Evolutionary conservation across 2,888 invertebrate species (phyloP), one percentile per base, ranked within the genome.

Genomic region (Cantharis nigra): DNA sequence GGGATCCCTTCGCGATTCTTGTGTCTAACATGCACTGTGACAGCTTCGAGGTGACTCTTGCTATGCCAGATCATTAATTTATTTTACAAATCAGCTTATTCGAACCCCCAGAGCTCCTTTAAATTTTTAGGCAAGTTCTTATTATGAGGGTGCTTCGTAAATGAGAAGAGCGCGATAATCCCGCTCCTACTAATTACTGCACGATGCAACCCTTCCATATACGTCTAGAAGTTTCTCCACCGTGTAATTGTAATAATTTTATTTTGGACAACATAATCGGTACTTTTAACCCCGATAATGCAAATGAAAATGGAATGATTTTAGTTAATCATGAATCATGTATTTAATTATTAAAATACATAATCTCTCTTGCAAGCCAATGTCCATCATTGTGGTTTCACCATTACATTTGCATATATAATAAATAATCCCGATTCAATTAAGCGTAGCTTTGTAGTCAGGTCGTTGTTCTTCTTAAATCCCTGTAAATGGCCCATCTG

Each of bases 81-180:
- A 87, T 88, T 88, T 88, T 87, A 87, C 87, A 88, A 88, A 88
- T 88, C 88, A 88, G 88, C 88, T 88, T 88, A 88, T 85, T 86
- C 85, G 85, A 85, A 85, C 86, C 87, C 86, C 85, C 85, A 83
- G 84, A 85, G 85, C 84, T 83, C 83, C 83, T 86, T 86, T 84
- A 84, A 84, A 86, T 87, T 87, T 87, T 88, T 87, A 85, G 83
- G 83, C 83, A 82, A 82, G 84, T 84, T 76, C 82, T 81, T 80
- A 85, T 86, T 86, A 87, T 86, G 84, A 84, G 86, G 86, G 87
- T 85, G 85, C 83, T 78, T 82, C 83, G 85, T 85, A 85, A 86
- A 85, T 84, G 85, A 84, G 85, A 85, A 86, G 84, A 83, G 84
- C 82, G 85, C 83, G 85, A 86, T 87, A 87, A 87, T 87, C 87